These are phyloP conservation scores for Leptoteleia sp. DNA, from an alignment of 1,140 invertebrate genomes.

Conservation along the genomic window DNA sequence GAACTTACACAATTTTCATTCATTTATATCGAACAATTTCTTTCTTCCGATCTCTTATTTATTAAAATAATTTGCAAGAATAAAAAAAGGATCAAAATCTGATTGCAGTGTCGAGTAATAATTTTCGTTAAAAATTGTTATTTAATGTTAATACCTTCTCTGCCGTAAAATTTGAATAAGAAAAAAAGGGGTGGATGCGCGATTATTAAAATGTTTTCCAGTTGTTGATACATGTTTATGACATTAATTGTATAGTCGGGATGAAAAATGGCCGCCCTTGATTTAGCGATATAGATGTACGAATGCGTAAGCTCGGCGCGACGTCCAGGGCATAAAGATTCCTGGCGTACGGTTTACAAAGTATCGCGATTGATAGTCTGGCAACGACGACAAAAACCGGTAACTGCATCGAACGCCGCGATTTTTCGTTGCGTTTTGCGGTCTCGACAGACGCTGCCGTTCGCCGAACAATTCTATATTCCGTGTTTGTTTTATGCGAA, in stretches of 20 bases:
- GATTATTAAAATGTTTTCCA: constrained; percentile 33
- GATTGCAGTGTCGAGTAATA: too few species aligned
- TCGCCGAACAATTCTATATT: constrained; percentile 53
- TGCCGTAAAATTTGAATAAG: too few species aligned
- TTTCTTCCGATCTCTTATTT: too few species aligned
- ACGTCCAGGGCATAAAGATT: constrained; percentile 48
- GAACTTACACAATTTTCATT: too few species aligned
- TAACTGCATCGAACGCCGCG: constrained; percentile 53
- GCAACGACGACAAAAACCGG: constrained; percentile 59
- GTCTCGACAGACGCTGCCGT: constrained; percentile 46
- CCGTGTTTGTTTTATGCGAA: constrained; percentile 28
- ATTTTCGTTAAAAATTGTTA: too few species aligned
- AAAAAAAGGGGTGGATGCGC: not conserved
- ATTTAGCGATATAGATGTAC: constrained; percentile 51
- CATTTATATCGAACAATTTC: too few species aligned
- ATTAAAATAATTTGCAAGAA: too few species aligned
- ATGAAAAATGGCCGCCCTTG: constrained; percentile 46
- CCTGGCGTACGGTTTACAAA: constrained; percentile 44
- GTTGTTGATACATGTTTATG: constrained; percentile 38
- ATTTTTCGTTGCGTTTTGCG: constrained; percentile 45
- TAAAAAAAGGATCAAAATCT: too few species aligned
- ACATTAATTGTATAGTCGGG: constrained; percentile 26
- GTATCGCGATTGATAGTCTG: constrained; percentile 57
- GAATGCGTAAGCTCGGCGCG: constrained; percentile 40
- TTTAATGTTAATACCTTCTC: too few species aligned